A percentile compares a stretch with the other conserved stretches of the same genome.
These are phyloP conservation scores for Aphelinus certus DNA, from an alignment of 1,140 invertebrate genomes.

Conservation along the genomic window DNA sequence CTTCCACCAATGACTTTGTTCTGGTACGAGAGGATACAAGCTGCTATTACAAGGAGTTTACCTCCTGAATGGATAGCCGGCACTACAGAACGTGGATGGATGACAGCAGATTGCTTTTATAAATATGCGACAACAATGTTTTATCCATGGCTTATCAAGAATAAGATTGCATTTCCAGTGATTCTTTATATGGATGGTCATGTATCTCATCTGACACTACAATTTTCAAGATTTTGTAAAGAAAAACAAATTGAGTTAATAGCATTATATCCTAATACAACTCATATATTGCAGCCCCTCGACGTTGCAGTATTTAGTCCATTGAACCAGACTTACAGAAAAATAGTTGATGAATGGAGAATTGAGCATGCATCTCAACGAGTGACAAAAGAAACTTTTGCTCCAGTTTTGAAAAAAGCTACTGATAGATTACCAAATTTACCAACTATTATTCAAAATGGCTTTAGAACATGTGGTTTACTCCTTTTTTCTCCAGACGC, in stretches of 20 bases:
- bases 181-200: conserved; percentile 51
- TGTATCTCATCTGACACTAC: conserved; percentile 48
- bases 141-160: conserved; percentile 28
- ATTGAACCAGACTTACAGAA: conserved; percentile 45
- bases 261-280: conserved; percentile 54
- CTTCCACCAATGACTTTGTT: conserved; percentile 46
- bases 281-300: conserved; percentile 53
- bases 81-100: conserved; percentile 48
- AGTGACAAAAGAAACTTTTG: conserved; percentile 40
- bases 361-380: conserved; percentile 36
- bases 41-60: conserved; percentile 39
- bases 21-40: conserved; percentile 21
- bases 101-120: conserved; percentile 8
- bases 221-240: conserved; percentile 47
- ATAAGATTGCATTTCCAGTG: conserved; percentile 39
- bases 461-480: conserved; percentile 46
- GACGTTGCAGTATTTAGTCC: conserved; percentile 53
- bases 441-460: conserved; percentile 42
- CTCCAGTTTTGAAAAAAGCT: conserved; percentile 41
- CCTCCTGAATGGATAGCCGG: conserved; percentile 55
- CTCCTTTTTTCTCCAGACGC: conserved; percentile 37
- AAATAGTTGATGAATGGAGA: conserved; percentile 11
- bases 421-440: conserved; percentile 25
- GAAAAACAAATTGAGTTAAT: conserved; percentile 49
- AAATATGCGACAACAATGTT: conserved; percentile 36